Conservation (phyloP, 2,113 vertebrate species). For the Lycaon pictus region DNA sequence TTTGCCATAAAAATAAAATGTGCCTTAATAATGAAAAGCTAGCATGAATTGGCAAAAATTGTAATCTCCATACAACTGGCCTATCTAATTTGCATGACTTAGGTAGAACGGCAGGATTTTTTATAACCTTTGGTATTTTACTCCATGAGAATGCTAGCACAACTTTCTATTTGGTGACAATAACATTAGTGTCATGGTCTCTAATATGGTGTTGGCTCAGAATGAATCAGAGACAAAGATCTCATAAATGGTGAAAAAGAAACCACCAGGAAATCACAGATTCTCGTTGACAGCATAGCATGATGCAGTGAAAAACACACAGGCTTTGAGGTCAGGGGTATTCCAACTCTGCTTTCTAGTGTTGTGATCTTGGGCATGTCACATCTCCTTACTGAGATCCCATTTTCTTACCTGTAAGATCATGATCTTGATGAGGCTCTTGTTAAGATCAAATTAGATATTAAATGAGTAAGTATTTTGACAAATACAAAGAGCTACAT, state of each 20-base stretch:
- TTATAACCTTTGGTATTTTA: not conserved
- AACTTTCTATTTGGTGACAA: conserved; percentile 17
- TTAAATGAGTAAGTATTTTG: not conserved
- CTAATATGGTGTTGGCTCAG: not conserved
- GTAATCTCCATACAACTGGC: not conserved
- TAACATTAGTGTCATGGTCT: conserved; percentile 10
- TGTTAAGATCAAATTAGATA: not conserved
- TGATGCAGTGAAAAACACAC: not conserved
- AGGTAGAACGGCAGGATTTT: not conserved
- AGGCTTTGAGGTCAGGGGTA: not conserved
- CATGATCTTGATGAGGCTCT: conserved; percentile 15
- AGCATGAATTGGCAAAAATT: not conserved
- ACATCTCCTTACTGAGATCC: not conserved
- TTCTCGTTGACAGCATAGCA: conserved; percentile 63
- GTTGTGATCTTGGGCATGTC: conserved; percentile 4
- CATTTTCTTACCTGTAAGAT: conserved; percentile 50
- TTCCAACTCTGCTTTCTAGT: conserved; percentile 12
- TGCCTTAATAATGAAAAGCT: not conserved
- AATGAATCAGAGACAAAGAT: conserved; percentile 60
- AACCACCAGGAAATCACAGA: conserved; percentile 36
- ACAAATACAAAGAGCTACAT: not conserved
- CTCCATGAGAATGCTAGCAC: conserved; percentile 30
- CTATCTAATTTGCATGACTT: not conserved
- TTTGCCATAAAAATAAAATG: conserved; percentile 45
- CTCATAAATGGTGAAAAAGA: not conserved